A percentile compares a stretch with the other conserved stretches of the same genome.
phyloP scores from a whole-genome alignment of 2,888 invertebrate genomes.

The Cryptocephalus primarius region DNA sequence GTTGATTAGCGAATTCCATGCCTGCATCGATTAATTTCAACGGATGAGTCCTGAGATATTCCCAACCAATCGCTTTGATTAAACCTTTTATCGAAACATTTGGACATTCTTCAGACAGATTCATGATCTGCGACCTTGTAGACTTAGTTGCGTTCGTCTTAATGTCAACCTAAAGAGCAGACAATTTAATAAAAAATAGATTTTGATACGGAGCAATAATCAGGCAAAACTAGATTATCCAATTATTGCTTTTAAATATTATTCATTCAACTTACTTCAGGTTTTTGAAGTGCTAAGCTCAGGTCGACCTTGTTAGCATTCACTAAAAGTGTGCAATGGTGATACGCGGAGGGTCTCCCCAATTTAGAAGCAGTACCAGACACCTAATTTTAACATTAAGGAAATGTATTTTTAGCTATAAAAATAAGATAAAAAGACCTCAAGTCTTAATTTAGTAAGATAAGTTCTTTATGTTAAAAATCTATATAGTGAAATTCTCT shows the following conservation, averaged over 20 bases:
- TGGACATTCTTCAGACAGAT: constrained; percentile 66
- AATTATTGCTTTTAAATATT: too few relatives aligned
- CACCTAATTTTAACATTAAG: constrained; percentile 48
- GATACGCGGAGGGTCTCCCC: constrained; percentile 82
- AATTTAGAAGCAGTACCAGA: constrained; percentile 94
- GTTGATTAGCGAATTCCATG: constrained; percentile 55
- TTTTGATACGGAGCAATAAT: too few relatives aligned
- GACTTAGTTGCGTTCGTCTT: constrained; percentile 80
- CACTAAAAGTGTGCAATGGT: constrained; percentile 92
- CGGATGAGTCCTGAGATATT: constrained; percentile 67
- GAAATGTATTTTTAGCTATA: constrained; percentile 7
- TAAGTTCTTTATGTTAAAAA: too few relatives aligned
- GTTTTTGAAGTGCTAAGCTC: constrained; percentile 59
- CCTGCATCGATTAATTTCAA: constrained; percentile 61
- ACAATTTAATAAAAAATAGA: too few relatives aligned
- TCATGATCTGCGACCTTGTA: constrained; percentile 69
- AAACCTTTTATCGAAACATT: constrained; percentile 60
- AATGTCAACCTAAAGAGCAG: constrained; percentile 56
- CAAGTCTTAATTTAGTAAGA: too few relatives aligned
- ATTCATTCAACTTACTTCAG: constrained; percentile 48
- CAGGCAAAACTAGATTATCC: too few relatives aligned
- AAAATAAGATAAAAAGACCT: neutral
- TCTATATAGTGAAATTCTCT: too few relatives aligned
- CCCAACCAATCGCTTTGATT: constrained; percentile 71
- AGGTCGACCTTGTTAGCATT: constrained; percentile 70